phyloP scores from a whole-genome alignment of 2,797 vertebrate species.

The Silurus lanzhouensis region DNA sequence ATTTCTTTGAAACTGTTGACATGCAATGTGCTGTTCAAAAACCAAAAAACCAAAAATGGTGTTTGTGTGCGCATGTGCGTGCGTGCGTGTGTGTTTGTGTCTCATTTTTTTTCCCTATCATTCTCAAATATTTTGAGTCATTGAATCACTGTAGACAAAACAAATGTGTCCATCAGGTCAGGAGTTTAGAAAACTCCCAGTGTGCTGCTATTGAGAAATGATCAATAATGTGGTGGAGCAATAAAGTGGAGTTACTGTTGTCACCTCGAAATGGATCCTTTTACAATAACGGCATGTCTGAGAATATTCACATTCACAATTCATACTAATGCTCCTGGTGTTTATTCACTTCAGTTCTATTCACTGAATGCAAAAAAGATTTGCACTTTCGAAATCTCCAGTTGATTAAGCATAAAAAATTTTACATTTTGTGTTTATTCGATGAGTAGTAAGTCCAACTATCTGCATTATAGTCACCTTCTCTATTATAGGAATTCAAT shows the following conservation, averaged over 20 bases:
- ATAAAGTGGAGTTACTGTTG: not conserved
- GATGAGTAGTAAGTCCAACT: not conserved
- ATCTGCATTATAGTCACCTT: not conserved
- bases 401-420: not conserved
- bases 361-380: not conserved
- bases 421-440: not conserved
- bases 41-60: too few species aligned
- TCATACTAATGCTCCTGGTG: too few species aligned
- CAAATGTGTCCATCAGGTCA: not conserved
- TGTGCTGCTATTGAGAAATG: not conserved
- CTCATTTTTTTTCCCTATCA: not conserved
- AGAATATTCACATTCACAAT: not conserved
- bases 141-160: not conserved
- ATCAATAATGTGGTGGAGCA: not conserved
- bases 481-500: not conserved
- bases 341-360: not conserved
- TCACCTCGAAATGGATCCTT: not conserved
- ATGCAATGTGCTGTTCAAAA: constrained; percentile 9
- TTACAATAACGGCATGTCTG: not conserved
- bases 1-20: constrained; percentile 41
- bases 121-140: not conserved
- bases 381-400: not conserved
- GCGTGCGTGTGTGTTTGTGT: too few species aligned
- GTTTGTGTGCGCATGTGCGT: not conserved
- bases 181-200: not conserved